phyloP scores from a whole-genome alignment of 1,140 invertebrate species.

The Drosophila nasuta region DNA sequence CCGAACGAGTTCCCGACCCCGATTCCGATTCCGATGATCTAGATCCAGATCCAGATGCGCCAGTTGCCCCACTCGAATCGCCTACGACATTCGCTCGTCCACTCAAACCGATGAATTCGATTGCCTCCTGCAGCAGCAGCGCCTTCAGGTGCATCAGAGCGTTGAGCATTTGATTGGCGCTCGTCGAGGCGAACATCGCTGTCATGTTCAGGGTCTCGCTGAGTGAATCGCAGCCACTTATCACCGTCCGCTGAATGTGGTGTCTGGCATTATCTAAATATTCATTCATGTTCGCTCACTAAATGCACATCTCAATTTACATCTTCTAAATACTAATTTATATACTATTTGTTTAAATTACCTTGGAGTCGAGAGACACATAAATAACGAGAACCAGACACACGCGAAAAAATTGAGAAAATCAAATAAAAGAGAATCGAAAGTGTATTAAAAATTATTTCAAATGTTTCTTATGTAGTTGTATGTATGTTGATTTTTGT shows the following conservation, averaged over 20 bases:
- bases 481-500: not conserved
- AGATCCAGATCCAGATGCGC: not conserved
- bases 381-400: conserved; percentile 28
- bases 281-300: conserved; percentile 27
- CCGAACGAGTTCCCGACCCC: not conserved
- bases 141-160: conserved; percentile 19
- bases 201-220: conserved; percentile 3
- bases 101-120: not conserved
- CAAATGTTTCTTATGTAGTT: conserved; percentile 3
- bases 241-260: conserved; percentile 20
- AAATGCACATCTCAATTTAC: not conserved
- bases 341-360: conserved; percentile 6
- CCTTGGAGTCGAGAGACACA: conserved; percentile 21
- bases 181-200: not conserved
- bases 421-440: not conserved
- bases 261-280: conserved; percentile 39
- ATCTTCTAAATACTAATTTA: no score
- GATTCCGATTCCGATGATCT: not conserved
- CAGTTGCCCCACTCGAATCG: not conserved
- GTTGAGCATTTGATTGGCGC: not conserved
- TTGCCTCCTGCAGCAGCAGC: not conserved
- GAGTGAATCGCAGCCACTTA: conserved; percentile 17
- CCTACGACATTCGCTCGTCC: not conserved
- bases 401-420: conserved; percentile 8
- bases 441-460: conserved; percentile 19